phyloP scores from a whole-genome alignment of 2,888 invertebrate genomes.

The Zaprionus bogoriensis region DNA sequence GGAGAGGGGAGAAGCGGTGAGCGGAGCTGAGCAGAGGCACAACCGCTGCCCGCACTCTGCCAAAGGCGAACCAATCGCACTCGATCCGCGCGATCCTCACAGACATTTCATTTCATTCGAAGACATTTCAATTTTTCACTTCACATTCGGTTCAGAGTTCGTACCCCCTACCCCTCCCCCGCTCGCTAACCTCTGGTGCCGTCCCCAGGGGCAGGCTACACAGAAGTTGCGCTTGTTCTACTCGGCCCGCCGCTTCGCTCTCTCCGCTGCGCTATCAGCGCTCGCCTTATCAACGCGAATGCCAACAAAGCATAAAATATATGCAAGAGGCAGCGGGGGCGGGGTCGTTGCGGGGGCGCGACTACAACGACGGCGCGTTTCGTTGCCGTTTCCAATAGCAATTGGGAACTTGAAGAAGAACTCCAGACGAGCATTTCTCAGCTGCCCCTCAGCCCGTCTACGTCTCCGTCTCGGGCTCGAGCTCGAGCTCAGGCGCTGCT shows the following conservation, averaged over 20 bases:
- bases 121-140: slow-evolving; percentile 56
- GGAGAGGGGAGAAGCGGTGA: not conserved
- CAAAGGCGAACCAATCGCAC: not conserved
- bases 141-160: slow-evolving; percentile 30
- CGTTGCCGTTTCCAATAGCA: slow-evolving; percentile 10
- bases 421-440: not conserved
- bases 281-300: slow-evolving; percentile 58
- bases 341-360: slow-evolving; percentile 27
- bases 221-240: slow-evolving; percentile 43
- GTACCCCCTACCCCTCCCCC: not conserved
- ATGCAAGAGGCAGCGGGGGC: not conserved
- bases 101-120: slow-evolving; percentile 68
- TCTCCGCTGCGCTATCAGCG: slow-evolving; percentile 37
- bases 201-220: not conserved
- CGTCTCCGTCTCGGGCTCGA: not conserved
- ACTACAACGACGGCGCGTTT: slow-evolving; percentile 13
- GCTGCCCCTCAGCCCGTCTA: slow-evolving; percentile 13
- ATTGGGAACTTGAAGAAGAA: not conserved
- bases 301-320: slow-evolving; percentile 68
- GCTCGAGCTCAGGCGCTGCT: too few species aligned
- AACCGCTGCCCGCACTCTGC: too few species aligned
- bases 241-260: not conserved
- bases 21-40: too few species aligned
- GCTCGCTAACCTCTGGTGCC: not conserved
- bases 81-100: slow-evolving; percentile 45